phyloP scores from a whole-genome alignment of 2,797 vertebrate genomes.

The Microcaecilia unicolor region DNA sequence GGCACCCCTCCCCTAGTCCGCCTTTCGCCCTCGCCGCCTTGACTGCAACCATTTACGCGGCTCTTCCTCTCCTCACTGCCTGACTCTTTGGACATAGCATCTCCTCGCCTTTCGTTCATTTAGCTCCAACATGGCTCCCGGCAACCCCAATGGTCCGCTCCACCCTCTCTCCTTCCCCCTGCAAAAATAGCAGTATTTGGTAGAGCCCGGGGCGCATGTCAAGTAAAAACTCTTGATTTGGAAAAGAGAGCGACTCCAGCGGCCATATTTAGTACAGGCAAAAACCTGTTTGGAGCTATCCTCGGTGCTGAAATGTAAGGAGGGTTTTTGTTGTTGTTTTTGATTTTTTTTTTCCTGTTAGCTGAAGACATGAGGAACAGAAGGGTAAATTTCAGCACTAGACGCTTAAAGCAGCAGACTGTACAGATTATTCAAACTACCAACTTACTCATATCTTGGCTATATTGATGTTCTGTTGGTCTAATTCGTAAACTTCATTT shows the following conservation, averaged over 20 bases:
- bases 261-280: constrained; percentile 67
- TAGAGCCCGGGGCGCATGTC: constrained; percentile 54
- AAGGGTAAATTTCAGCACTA: too few relatives aligned
- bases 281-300: constrained; percentile 1
- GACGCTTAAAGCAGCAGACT: too few relatives aligned
- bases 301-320: constrained; percentile 21
- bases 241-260: constrained; percentile 8
- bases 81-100: constrained; percentile 55
- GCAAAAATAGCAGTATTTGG: constrained; percentile 43
- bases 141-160: constrained; percentile 63
- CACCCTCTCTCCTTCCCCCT: constrained; percentile 47
- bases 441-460: too few relatives aligned
- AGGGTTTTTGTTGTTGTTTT: too few relatives aligned
- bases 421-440: too few relatives aligned
- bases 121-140: constrained; percentile 92
- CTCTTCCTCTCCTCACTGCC: constrained; percentile 33
- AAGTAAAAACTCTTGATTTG: constrained; percentile 24
- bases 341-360: too few relatives aligned
- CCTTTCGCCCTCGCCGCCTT: constrained; percentile 36
- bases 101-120: constrained; percentile 54
- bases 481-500: too few relatives aligned
- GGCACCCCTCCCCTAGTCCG: constrained; percentile 53
- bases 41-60: constrained; percentile 26
- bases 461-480: too few relatives aligned
- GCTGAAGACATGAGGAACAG: too few relatives aligned